Base-by-base conservation (phyloP, 2,113 vertebrate genomes). In the Nycticebus coucang region DNA sequence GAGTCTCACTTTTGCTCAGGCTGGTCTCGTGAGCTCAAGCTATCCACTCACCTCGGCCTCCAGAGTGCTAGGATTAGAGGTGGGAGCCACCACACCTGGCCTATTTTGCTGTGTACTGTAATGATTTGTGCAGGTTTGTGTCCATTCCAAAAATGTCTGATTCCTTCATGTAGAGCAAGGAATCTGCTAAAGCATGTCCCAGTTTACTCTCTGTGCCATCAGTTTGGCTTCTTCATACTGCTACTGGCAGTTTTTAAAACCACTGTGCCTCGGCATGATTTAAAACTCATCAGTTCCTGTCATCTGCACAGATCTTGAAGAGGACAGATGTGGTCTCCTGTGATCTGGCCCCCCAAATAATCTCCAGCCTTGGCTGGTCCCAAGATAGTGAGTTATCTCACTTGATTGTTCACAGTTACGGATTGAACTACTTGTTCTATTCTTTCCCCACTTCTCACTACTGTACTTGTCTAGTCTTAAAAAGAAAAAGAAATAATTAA, bases 91-190 rank as follows among this genome's bases (percentile, higher is more conserved):
- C 45, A 10, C 45, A 9, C 45, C 45, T 50, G 45, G 45, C 45
- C 45, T 50, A 50, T 50, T 75, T 95, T 95, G n/a, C 30, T 89
- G 35, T 82, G 14, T 87, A 78, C 8, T 69, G 2, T 93, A 78
- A 81, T 88, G 69, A 45, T 55, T 75, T 92, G 24, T 80, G 4
- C 77, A 86, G 72, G 33, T 95, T 91, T 89, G 22, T 86, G 68
- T 88, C 66, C 26, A 30, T 75, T 88, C 72, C 86, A 91, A 41
- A 94, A 62, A 45, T 68, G 33, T 74, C 53, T 87, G 37, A 33
- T 50, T 68, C 18, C 24, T 62, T 35, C 41, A 72, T 28, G 10
- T 30, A 4, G 37, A 92, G 45, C 37, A 78, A 82, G 80, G 79
- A 77, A 18, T 86, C 62, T 90, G 41, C 88, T 89, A 45, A 92